Conservation (phyloP, 1,140 invertebrate genomes). For the Bombus consobrinus region DNA sequence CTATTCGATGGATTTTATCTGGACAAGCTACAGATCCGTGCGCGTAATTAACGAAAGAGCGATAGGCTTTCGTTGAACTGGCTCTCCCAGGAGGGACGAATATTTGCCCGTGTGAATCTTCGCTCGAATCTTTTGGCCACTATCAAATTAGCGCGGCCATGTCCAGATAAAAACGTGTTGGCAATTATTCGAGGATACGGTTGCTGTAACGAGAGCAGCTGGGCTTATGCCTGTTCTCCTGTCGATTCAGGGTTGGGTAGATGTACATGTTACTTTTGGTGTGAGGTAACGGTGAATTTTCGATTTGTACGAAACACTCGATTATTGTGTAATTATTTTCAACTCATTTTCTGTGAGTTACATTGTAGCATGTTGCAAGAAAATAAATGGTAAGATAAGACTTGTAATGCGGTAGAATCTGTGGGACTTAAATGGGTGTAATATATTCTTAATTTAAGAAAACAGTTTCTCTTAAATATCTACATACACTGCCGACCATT, state of each 20-base stretch:
- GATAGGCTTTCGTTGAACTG: neutral
- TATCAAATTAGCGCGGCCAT: slow-evolving; percentile 41
- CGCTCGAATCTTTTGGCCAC: slow-evolving; percentile 20
- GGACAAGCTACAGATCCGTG: neutral
- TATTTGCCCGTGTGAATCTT: slow-evolving; percentile 14
- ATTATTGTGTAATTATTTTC: no score
- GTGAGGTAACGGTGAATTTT: neutral
- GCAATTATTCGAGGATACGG: slow-evolving; percentile 17
- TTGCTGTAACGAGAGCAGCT: neutral
- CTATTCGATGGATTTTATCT: slow-evolving; percentile 63
- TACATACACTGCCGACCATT: no score
- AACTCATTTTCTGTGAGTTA: no score
- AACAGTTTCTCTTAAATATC: no score
- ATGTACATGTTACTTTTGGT: neutral
- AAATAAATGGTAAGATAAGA: no score
- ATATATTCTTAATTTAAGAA: no score
- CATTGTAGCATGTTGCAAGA: no score
- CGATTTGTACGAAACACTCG: neutral
- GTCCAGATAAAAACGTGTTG: slow-evolving; percentile 47
- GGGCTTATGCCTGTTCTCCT: neutral
- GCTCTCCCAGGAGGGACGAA: slow-evolving; percentile 26
- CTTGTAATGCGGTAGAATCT: no score
- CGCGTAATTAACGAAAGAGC: slow-evolving; percentile 40
- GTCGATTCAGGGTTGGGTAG: neutral
- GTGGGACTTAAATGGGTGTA: no score